Evolutionary conservation across 2,113 vertebrate species (phyloP), one percentile per base, ranked within the genome.

Genomic region (Sminthopsis crassicaudata): DNA sequence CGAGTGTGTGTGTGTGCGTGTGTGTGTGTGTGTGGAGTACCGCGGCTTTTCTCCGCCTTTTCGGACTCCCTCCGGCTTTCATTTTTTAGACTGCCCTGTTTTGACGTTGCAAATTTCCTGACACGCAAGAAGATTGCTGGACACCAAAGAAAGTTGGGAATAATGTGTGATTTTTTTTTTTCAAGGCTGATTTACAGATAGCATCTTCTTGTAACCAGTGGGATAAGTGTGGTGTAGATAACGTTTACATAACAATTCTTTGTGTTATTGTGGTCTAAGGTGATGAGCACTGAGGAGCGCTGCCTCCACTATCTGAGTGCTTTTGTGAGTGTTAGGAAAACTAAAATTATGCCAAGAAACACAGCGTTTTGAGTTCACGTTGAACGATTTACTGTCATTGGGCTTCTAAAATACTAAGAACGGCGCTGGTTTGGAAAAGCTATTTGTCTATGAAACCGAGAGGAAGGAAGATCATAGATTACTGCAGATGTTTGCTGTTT

Each of bases 261-360:
- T 36, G 42, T 90, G 2, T 89, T 48, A 3, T 96, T 93, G 95
- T 89, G 24, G 60, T 30, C 60, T 95, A 53, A 67, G 14, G 67
- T 50, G 50, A 53, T 36, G 50, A 91, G 89, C 92, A 92, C 51
- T 92, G 92, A 6, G 7, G 14, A 11, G 57, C 92, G 90, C 90
- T 89, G 22, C 27, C 25, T 53, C 26, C 67, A 55, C 67, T 30
- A 46, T 89, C 42, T 14, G 57, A 54, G 93, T n/a, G 2, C 53
- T 96, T 92, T 90, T 51, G n/a, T 90, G n/a, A 91, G 25, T 94
- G 46, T 93, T 91, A 48, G 92, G 93, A 95, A 96, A 94, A 93
- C 52, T 26, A 53, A 54, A 95, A 42, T 46, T 53, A 2, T 95
- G 67, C n/a, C n/a, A 42, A 84, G n/a, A 84, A 23, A 42, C 16